These are phyloP conservation scores for Drosophila borborema DNA, from an alignment of 2,888 invertebrate genomes.

Conservation along the genomic window DNA sequence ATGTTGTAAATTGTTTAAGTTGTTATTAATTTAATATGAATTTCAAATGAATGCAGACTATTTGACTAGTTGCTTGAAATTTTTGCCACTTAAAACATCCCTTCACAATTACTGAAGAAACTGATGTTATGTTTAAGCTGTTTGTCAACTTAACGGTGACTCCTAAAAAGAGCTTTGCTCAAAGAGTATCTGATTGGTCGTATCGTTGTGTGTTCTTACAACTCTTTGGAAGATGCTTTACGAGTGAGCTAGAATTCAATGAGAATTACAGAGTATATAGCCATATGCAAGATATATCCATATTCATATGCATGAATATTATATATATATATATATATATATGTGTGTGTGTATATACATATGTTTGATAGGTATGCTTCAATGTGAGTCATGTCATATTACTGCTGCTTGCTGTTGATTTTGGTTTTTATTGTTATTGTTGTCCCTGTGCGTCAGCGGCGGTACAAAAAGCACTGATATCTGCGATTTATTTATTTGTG, in stretches of 20 bases:
- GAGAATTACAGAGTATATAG: no score
- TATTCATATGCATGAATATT: no score
- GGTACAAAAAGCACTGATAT: conserved; percentile 48
- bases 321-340: no score
- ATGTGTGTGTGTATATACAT: no score
- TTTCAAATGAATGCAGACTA: conserved; percentile 5
- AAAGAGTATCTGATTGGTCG: not conserved
- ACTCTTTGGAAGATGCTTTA: not conserved
- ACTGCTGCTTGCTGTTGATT: conserved; percentile 11
- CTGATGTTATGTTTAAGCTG: not conserved
- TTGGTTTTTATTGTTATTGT: conserved; percentile 14
- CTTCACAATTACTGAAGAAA: not conserved
- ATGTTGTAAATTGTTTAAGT: not conserved
- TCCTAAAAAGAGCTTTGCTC: not conserved
- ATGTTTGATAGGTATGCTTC: conserved; percentile 24
- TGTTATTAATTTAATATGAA: not conserved
- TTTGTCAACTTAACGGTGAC: not conserved
- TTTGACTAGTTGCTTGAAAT: not conserved
- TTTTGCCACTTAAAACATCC: not conserved
- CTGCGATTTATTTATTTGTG: conserved; percentile 57
- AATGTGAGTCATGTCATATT: conserved; percentile 47
- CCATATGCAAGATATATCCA: no score
- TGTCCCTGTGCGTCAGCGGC: conserved; percentile 47
- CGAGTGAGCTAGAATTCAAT: no score
- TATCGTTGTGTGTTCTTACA: no score